Conservation (phyloP, 37 sponge, comb jelly and placozoan species). For the Lycopodina hypogea region DNA sequence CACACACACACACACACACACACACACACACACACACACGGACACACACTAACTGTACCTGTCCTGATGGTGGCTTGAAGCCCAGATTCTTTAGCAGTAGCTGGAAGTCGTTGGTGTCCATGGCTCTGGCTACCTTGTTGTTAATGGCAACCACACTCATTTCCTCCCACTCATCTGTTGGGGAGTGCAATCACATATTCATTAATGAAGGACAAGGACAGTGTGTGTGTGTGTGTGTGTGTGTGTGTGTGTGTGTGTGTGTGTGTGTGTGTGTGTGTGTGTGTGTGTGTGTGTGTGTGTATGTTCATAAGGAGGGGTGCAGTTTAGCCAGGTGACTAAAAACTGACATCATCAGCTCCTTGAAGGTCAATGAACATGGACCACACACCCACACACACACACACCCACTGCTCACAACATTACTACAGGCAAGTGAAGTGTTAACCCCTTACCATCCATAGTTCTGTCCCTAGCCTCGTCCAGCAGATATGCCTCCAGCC, state of each 20-base stretch:
- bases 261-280: too few relatives aligned
- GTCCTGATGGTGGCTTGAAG: slow-evolving; percentile 58
- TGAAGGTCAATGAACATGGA: too few relatives aligned
- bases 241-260: slow-evolving; percentile 24
- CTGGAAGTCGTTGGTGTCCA: slow-evolving; percentile 35
- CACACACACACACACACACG: background rate
- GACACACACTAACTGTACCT: too few relatives aligned
- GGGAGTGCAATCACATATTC: too few relatives aligned
- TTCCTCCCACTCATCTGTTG: slow-evolving; percentile 72
- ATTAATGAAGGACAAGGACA: background rate
- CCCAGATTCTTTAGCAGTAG: slow-evolving; percentile 42
- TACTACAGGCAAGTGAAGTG: too few relatives aligned
- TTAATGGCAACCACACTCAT: slow-evolving; percentile 67
- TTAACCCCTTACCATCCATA: slow-evolving; percentile 51
- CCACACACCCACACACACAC: too few relatives aligned
- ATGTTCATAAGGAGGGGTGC: slow-evolving; percentile 26
- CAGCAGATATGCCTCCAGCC: slow-evolving; percentile 68
- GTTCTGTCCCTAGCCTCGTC: slow-evolving; percentile 81
- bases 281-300: too few relatives aligned
- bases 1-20: background rate
- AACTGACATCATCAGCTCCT: too few relatives aligned
- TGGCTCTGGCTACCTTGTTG: slow-evolving; percentile 33
- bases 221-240: slow-evolving; percentile 28
- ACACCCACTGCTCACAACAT: too few relatives aligned
- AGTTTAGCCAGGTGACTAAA: background rate